Base-by-base conservation (phyloP, 1,140 invertebrate genomes). In the Portunus trituberculatus region DNA sequence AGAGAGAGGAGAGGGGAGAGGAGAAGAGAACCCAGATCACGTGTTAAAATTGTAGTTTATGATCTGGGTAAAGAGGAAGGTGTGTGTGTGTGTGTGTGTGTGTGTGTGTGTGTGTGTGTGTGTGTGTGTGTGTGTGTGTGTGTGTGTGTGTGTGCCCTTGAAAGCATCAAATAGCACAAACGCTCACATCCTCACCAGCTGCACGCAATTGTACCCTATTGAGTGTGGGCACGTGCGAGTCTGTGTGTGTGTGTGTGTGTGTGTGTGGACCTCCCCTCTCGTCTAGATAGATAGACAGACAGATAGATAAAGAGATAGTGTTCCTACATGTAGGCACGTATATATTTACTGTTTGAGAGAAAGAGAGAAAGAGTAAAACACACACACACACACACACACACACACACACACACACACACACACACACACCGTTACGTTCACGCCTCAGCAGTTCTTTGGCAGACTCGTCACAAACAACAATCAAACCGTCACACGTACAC, bases 81-180 rank as follows among this genome's bases (percentile, higher is more conserved):
- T 92, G 90, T 92, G 90, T 92, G 90, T 92, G 90, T 92, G 90
- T 92, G 90, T 92, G 90, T 92, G 90, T 92, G 90, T 92, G 90
- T 92, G 90, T 92, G 90, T 92, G 31, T 32, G 91, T 93, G 31
- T 92, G 59, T 92, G 59, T 76, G 52, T 59, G 52, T 59, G 52
- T 59, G 52, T 59, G 28, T 59, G 46, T 52, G 32, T 92, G 91
- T 93, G 76, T 87, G 39, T 84, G 39, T 84, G 45, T 93, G 76
- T 93, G 45, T 87, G 32, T 84, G 25, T 93, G 83, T 93, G 45
- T 87, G 46, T 84, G 92, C 84, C 25, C 45, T 32, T 48, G 82
- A n/a, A 86, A 86, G 12, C 83, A 86, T 39, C 28, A 29, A 83
- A 29, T 8, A 12, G 32, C 83, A 86, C 83, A 86, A 29, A 86